Evolutionary conservation across 2,113 vertebrate species (phyloP).

Genomic region (Tor tambroides): DNA sequence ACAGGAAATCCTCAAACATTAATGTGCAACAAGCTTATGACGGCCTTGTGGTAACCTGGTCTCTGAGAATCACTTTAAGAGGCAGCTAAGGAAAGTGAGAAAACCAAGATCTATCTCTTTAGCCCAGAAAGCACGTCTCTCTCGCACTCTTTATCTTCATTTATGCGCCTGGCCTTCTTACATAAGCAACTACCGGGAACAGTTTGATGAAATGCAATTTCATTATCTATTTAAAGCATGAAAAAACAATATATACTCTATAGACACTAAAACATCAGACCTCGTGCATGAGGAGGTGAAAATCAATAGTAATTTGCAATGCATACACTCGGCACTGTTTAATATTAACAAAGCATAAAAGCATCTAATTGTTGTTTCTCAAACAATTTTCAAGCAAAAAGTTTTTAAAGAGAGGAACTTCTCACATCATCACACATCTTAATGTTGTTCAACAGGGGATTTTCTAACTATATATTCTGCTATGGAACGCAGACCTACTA

Average conservation of each 20-base stretch:
- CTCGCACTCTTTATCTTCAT: neutral
- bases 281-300: neutral
- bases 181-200: neutral
- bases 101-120: neutral
- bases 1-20: slow-evolving; percentile 64
- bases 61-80: slow-evolving; percentile 50
- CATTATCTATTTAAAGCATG: neutral
- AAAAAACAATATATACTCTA: neutral
- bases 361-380: neutral
- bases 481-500: slow-evolving; percentile 46
- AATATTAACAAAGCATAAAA: neutral
- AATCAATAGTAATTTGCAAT: slow-evolving; percentile 10
- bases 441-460: slow-evolving; percentile 4
- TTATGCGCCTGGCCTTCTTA: neutral
- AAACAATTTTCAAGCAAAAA: neutral
- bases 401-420: neutral
- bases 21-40: slow-evolving; percentile 55
- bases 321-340: neutral
- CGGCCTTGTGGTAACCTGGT: neutral
- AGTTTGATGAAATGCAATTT: neutral
- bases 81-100: neutral
- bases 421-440: slow-evolving; percentile 16
- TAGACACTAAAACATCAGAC: neutral
- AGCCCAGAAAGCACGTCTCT: neutral
- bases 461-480: slow-evolving; percentile 59